Evolutionary conservation across 2,888 invertebrate species (phyloP).

Genomic region (Melipona beecheii): DNA sequence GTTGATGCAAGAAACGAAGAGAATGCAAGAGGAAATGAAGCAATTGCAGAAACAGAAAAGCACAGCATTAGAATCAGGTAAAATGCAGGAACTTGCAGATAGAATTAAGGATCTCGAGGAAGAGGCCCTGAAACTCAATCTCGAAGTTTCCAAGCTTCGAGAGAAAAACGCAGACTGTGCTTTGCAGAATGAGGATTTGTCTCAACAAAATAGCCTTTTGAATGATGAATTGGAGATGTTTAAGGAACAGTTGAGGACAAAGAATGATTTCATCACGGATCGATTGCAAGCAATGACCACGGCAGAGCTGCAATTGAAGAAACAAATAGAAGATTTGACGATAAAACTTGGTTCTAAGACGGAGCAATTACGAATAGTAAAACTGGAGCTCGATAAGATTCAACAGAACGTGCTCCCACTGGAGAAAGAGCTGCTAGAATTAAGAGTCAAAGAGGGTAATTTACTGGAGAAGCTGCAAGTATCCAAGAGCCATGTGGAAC

Average conservation of each 20-base stretch:
- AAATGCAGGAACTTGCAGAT: conserved; percentile 74
- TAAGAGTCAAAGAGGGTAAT: conserved; percentile 75
- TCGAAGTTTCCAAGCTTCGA: conserved; percentile 77
- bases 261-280: conserved; percentile 80
- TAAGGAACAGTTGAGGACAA: conserved; percentile 80
- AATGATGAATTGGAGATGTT: conserved; percentile 80
- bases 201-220: conserved; percentile 78
- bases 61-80: conserved; percentile 63
- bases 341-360: conserved; percentile 80
- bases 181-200: conserved; percentile 78
- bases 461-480: conserved; percentile 77
- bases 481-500: conserved; percentile 78
- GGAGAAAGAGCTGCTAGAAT: conserved; percentile 80
- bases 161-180: conserved; percentile 77
- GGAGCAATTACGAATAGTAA: conserved; percentile 77
- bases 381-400: conserved; percentile 77
- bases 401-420: conserved; percentile 77
- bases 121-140: conserved; percentile 75
- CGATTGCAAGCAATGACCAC: conserved; percentile 78
- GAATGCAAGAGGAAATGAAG: conserved; percentile 77
- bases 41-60: conserved; percentile 71
- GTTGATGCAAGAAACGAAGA: conserved; percentile 77
- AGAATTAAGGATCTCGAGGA: conserved; percentile 79
- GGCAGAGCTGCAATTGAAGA: conserved; percentile 77
- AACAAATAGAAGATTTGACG: conserved; percentile 79